These are phyloP conservation scores for Thalassoma bifasciatum DNA, from an alignment of 2,113 vertebrate species.

Conservation along the genomic window DNA sequence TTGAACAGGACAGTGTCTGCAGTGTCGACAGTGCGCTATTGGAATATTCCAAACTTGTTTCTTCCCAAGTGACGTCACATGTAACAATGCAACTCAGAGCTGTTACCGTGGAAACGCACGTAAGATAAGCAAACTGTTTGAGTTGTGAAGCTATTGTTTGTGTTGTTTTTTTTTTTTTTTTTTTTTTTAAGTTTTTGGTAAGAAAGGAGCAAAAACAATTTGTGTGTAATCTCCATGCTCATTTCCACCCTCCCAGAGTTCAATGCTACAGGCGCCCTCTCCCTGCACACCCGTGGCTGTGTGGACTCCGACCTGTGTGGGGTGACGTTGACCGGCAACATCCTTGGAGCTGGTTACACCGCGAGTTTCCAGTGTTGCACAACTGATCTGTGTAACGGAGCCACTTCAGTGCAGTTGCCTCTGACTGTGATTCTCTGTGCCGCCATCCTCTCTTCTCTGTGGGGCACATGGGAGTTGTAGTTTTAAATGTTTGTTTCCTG, in stretches of 20 bases:
- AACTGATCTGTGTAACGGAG: constrained; percentile 62
- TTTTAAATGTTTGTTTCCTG: background rate
- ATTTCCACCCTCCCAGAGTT: constrained; percentile 50
- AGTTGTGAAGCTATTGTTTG: too few relatives aligned
- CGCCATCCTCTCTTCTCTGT: constrained; percentile 43
- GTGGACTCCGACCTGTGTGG: constrained; percentile 58
- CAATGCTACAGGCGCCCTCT: background rate
- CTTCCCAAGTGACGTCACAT: constrained; percentile 3
- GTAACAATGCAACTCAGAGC: constrained; percentile 36
- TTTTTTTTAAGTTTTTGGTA: too few relatives aligned
- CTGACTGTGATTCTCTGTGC: constrained; percentile 41
- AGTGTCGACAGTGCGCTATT: constrained; percentile 40
- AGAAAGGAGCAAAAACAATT: too few relatives aligned
- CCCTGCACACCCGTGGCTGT: constrained; percentile 52
- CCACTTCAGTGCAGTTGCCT: constrained; percentile 43
- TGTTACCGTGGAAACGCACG: constrained; percentile 56
- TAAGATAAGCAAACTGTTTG: constrained; percentile 12
- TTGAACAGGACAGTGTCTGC: constrained; percentile 55
- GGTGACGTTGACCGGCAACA: background rate
- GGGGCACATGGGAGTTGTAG: constrained; percentile 31
- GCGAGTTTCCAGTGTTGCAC: constrained; percentile 51
- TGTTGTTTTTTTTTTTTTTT: too few relatives aligned
- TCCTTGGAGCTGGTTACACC: constrained; percentile 34
- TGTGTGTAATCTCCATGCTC: too few relatives aligned
- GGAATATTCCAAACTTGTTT: constrained; percentile 24